Conservation (phyloP, 2,113 vertebrate species). For the Carassius carassius region DNA sequence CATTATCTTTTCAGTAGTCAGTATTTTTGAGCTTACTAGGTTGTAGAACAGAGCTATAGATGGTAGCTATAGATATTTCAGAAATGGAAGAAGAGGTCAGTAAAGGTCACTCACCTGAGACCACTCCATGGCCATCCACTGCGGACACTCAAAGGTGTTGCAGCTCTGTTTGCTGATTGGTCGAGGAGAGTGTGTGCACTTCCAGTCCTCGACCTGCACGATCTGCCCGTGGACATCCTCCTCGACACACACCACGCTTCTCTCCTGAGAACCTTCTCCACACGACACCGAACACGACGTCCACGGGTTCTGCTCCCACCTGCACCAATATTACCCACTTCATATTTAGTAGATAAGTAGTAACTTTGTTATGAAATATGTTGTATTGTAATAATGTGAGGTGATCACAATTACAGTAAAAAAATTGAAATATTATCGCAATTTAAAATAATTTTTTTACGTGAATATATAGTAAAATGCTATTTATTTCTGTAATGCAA, state of each 20-base stretch:
- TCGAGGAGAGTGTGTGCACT: constrained; percentile 87
- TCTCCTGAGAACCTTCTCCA: constrained; percentile 87
- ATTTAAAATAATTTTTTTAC: not conserved
- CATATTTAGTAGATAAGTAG: not conserved
- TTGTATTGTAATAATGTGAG: not conserved
- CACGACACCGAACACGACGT: constrained; percentile 89
- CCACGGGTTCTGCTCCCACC: constrained; percentile 95
- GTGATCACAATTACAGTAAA: not conserved
- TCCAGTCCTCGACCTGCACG: constrained; percentile 90
- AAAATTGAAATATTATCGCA: not conserved
- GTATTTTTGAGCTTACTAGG: no score
- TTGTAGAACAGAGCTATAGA: not conserved
- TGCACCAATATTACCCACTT: constrained; percentile 51
- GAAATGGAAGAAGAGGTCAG: not conserved
- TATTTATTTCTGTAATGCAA: not conserved
- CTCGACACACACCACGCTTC: constrained; percentile 88
- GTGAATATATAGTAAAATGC: not conserved
- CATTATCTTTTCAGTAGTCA: no score
- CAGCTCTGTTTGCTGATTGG: constrained; percentile 84
- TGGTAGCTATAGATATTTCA: not conserved
- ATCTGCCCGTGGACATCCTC: constrained; percentile 86
- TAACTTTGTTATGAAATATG: not conserved
- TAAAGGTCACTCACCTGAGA: constrained; percentile 83
- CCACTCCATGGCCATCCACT: constrained; percentile 95
- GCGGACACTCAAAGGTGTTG: constrained; percentile 87